Evolutionary conservation across 2,888 invertebrate species (phyloP).

Genomic region (Aquatica leii): DNA sequence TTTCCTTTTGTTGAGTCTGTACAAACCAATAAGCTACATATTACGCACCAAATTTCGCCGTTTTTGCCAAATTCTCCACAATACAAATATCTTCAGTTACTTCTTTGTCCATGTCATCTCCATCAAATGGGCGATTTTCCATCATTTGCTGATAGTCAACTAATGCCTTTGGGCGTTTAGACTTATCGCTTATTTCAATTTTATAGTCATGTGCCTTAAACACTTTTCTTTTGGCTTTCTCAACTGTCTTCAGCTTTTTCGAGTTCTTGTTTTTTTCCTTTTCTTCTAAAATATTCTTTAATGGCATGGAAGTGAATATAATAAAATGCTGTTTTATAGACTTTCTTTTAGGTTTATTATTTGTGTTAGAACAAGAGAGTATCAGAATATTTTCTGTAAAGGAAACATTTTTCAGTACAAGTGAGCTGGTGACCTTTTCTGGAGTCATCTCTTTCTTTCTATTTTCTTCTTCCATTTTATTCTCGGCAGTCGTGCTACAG

Average conservation of each 20-base stretch:
- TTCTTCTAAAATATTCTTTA: neutral
- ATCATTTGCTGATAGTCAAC: neutral
- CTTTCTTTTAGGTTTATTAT: neutral
- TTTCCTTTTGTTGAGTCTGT: neutral
- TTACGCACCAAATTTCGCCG: neutral
- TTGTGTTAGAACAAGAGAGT: neutral
- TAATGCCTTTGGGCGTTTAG: neutral
- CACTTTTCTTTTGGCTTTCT: neutral
- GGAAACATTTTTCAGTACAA: neutral
- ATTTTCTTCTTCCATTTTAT: neutral
- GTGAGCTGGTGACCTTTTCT: neutral
- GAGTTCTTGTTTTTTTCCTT: neutral
- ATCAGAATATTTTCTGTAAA: neutral
- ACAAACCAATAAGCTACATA: neutral
- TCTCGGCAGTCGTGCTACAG: neutral
- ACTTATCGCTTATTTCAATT: neutral
- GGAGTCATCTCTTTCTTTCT: neutral
- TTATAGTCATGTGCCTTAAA: neutral
- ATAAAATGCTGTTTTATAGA: neutral
- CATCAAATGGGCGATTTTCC: too few species aligned
- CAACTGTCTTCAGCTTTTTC: too few species aligned
- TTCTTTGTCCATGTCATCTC: neutral
- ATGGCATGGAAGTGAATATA: neutral
- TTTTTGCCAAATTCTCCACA: neutral
- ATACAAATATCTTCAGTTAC: neutral